Evolutionary conservation across 2,797 vertebrate genomes (phyloP), one percentile per base, ranked within the genome.

Genomic region (Tarsius wallacei): DNA sequence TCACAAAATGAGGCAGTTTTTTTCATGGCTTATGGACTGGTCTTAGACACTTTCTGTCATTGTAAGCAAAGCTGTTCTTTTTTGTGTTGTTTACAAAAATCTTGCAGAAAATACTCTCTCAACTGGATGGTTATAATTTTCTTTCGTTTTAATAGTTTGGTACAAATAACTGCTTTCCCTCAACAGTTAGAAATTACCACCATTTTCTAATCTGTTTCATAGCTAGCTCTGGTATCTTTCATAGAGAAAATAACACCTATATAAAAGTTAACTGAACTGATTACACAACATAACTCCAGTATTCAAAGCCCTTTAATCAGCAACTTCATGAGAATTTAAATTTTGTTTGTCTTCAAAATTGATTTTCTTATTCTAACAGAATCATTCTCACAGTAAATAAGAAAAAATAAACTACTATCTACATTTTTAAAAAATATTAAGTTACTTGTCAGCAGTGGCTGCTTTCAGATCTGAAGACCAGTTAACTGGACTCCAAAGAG

Each of bases 191-290:
- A 84, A 92, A 89, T 96, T 82, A 71, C 51, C 71, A 91, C 15
- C 42, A 24, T 96, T 93, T 96, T 94, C 64, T 87, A 93, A 93
- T 89, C 76, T 82, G 73, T 93, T 93, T 96, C 36, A 53, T 89
- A 59, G 17, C 63, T 76, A 51, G 49, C 28, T 93, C 91, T 85
- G 51, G 55, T 96, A 92, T 88, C 96, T 97, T 86, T 36, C 51
- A 33, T 93, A 85, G 61, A 87, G 57, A 47, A 93, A 90, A 93
- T 96, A 21, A 73, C 76, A 95, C 55, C 73, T 91, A 77, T 36
- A 80, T 64, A 90, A 96, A 97, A 97, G 33, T 71, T 88, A 97
- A 84, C 81, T 89, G 76, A 96, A 77, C 80, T 26, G 77, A 74
- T 71, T 88, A 82, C 26, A 55, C 63, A 74, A 61, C 57, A 4